Evolutionary conservation across 35 echinoderm and acorn worm species (phyloP).

Genomic region (Amphiura filiformis): DNA sequence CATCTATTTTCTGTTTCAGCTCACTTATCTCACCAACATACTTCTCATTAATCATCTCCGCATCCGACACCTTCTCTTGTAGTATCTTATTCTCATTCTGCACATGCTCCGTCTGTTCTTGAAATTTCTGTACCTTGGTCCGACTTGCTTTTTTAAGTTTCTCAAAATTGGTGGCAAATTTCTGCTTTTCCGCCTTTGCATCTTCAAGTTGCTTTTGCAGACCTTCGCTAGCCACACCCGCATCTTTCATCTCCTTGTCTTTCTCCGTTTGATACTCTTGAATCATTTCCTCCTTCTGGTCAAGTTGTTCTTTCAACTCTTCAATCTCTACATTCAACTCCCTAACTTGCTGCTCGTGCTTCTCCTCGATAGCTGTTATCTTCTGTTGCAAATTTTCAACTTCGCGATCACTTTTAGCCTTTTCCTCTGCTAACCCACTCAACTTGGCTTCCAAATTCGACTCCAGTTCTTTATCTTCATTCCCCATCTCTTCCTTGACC

Average conservation of each 20-base stretch:
- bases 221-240: not conserved
- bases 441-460: slow-evolving; percentile 27
- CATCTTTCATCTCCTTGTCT: not conserved
- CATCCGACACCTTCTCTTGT: not conserved
- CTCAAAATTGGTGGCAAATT: slow-evolving; percentile 86
- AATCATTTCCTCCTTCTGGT: not conserved
- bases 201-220: slow-evolving; percentile 35
- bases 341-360: not conserved
- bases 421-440: slow-evolving; percentile 32
- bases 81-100: slow-evolving; percentile 18
- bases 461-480: slow-evolving; percentile 27
- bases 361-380: not conserved
- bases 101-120: slow-evolving; percentile 47
- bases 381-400: slow-evolving; percentile 13
- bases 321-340: not conserved
- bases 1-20: not conserved
- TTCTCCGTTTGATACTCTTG: not conserved
- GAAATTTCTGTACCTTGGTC: slow-evolving; percentile 66
- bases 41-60: not conserved
- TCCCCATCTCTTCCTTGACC: not conserved
- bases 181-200: slow-evolving; percentile 52
- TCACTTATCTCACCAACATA: not conserved
- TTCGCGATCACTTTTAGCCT: slow-evolving; percentile 2
- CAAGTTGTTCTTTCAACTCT: not conserved
- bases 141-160: slow-evolving; percentile 86